These are phyloP conservation scores for Sarotherodon lohbergeri DNA, from an alignment of 2,113 vertebrate species.

Conservation along the genomic window DNA sequence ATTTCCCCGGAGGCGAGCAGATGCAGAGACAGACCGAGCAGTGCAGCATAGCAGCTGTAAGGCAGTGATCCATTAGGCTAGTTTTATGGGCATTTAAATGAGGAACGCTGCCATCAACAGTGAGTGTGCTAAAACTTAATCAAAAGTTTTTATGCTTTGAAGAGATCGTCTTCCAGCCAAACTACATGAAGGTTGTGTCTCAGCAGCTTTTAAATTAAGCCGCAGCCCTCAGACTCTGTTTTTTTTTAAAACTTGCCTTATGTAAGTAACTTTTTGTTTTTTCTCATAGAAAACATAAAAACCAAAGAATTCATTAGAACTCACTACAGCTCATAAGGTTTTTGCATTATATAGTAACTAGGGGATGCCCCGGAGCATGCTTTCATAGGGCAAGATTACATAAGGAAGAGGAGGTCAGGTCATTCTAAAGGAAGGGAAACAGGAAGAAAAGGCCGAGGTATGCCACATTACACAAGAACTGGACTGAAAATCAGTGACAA, in stretches of 20 bases:
- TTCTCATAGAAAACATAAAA: not conserved
- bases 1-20: not conserved
- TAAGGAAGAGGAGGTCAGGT: not conserved
- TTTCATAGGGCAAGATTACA: not conserved
- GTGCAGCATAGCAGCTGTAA: not conserved
- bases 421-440: not conserved
- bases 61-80: not conserved
- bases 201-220: not conserved
- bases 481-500: not conserved
- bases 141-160: not conserved
- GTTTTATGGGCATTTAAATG: not conserved
- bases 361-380: not conserved
- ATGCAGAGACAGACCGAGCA: slow-evolving; percentile 1
- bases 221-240: not conserved
- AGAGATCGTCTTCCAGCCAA: not conserved
- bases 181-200: not conserved
- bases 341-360: not conserved
- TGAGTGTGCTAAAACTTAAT: not conserved
- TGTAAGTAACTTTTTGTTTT: not conserved
- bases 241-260: not conserved
- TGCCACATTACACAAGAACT: not conserved
- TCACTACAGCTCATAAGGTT: not conserved
- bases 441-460: not conserved
- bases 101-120: not conserved
- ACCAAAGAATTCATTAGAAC: not conserved